Base-by-base conservation (phyloP, 2,888 invertebrate species). In the Callinectes sapidus region DNA sequence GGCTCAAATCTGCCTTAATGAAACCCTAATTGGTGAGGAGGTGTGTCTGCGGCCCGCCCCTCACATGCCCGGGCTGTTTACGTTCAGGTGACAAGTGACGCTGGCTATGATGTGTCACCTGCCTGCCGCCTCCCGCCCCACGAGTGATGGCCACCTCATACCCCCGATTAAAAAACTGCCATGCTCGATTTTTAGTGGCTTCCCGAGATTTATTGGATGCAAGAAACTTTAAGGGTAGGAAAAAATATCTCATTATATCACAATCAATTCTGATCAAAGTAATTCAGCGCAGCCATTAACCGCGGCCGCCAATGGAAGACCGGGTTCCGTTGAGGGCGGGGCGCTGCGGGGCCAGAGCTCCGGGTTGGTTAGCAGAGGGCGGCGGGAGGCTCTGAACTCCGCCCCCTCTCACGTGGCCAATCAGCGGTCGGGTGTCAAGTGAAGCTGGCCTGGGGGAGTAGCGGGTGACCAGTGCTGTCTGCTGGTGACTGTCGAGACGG, bases 251-350 rank as follows among this genome's bases (percentile, higher is more conserved):
- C 92, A 90, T 92, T 92, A 92, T 90, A 90, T 86, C 90, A 90
- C 92, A 92, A 90, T 92, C 90, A 92, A 90, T 92, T 90, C 92
- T 92, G 90, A 92, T 92, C 92, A 92, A 85, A 87, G 90, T 87
- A 89, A 90, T 92, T 90, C 92, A 87, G 87, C 86, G 86, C 87
- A 92, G 90, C 87, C 92, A 92, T 92, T 90, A 90, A 90, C 90
- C 35, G 23, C 55, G 39, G 71, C 61, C 87, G 66, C 92, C 92
- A 92, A 92, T 92, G 55, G 92, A 32, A 90, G 55, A 23, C 71
- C 55, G 32, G 32, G 39, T 87, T 88, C 77, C 55, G 10, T n/a
- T 61, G 39, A 54, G 81, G 92, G 92, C 87, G 92, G 90, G 55
- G 2, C 81, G 3, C 81, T 13, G 81, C 81, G 81, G 81, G 35